A percentile compares a stretch with the other conserved stretches of the same genome.
phyloP scores from a whole-genome alignment of 2,888 invertebrate species.

The Euplagia quadripunctaria region DNA sequence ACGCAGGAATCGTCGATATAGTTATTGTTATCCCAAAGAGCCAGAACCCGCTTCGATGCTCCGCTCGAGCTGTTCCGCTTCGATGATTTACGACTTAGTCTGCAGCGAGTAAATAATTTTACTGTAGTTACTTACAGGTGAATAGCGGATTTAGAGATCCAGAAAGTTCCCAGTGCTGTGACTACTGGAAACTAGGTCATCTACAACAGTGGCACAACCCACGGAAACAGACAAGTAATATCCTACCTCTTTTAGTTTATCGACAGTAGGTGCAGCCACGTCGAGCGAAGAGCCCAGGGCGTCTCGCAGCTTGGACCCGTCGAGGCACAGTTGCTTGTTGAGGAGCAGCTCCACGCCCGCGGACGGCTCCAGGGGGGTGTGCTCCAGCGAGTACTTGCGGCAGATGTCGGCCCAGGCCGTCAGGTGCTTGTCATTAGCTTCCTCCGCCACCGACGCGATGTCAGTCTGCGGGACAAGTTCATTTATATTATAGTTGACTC shows the following conservation, averaged over 20 bases:
- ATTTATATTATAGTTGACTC: not conserved
- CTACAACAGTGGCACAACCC: no score
- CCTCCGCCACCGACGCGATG: constrained; percentile 93
- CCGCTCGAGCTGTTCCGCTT: no score
- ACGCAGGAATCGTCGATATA: no score
- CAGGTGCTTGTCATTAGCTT: constrained; percentile 97
- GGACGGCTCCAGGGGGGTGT: constrained; percentile 96
- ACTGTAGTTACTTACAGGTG: no score
- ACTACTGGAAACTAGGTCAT: no score
- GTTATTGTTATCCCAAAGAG: no score
- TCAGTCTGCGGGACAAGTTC: constrained; percentile 87
- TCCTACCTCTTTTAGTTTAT: constrained; percentile 78
- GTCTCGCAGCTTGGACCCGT: constrained; percentile 88
- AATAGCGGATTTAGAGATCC: not conserved
- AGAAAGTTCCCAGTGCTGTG: no score
- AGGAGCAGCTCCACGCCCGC: constrained; percentile 94
- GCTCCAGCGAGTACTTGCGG: constrained; percentile 90
- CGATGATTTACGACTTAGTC: no score
- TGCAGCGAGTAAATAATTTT: no score
- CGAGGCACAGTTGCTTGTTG: constrained; percentile 93
- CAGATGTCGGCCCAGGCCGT: constrained; percentile 97
- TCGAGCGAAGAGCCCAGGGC: constrained; percentile 89
- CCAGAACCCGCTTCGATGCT: no score
- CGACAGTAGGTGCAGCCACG: constrained; percentile 89
- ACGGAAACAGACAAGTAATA: not conserved